Evolutionary conservation across 1,140 invertebrate genomes (phyloP), one percentile per base, ranked within the genome.

Genomic region (Dendrolimus kikuchii): DNA sequence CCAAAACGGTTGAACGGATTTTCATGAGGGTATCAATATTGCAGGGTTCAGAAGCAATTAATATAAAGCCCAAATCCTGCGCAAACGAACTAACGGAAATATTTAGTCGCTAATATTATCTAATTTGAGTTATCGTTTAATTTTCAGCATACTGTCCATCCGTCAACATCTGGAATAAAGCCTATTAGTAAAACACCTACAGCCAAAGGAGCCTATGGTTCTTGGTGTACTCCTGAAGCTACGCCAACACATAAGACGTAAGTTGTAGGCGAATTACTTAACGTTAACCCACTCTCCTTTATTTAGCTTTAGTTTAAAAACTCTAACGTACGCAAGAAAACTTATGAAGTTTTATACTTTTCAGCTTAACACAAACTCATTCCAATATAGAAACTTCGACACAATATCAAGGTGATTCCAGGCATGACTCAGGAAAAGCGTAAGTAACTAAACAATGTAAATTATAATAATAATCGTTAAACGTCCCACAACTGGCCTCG

Each of bases 111-210:
- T 10, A 9, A 8, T 46, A 46, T 9, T 9, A 10, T 6, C 10
- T 4, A 7, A 42, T 42, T 42, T 46, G 5, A 46, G 45, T 7
- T 38, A n/a, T 7, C 6, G 7, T 38, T 51, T 60, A 39, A 47
- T 45, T 73, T 52, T 6, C 64, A 82, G 79, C 79, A 80, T 54
- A 74, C 79, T 6, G 71, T 80, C 4, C 66, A 80, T 43, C 79
- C 77, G 7, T 62, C 71, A 5, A 47, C 66, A 0, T 58, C 51
- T 23, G 57, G 49, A 7, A 48, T 49, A 46, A 38, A 55, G 43
- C 5, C 37, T 45, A 37, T 43, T 43, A 40, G 40, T 40, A 52
- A 60, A 9, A 23, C 55, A 6, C 48, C 53, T 0, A n/a, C 40
- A 0, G 40, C 48, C 2, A 66, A 61, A 43, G 58, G 49, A 48